Evolutionary conservation across 1,140 invertebrate species (phyloP).

Genomic region (Bacillus rossius): DNA sequence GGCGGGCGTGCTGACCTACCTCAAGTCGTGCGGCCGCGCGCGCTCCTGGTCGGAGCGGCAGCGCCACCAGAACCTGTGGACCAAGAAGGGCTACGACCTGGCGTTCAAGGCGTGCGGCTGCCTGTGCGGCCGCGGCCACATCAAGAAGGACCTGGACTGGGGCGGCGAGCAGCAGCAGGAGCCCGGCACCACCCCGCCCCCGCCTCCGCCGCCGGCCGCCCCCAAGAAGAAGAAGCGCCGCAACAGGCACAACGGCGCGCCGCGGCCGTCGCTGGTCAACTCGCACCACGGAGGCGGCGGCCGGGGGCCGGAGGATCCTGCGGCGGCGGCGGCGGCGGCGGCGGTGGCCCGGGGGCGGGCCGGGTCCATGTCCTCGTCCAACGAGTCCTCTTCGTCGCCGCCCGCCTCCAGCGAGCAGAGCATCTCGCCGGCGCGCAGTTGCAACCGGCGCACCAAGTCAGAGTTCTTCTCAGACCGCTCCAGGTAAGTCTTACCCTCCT

Average conservation of each 20-base stretch:
- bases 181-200: slow-evolving; percentile 17
- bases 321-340: slow-evolving; percentile 27
- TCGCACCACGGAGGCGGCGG: slow-evolving; percentile 33
- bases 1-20: slow-evolving; percentile 75
- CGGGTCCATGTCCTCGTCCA: slow-evolving; percentile 59
- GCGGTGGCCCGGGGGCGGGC: slow-evolving; percentile 38
- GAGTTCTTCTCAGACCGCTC: slow-evolving; percentile 74
- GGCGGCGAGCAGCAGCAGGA: slow-evolving; percentile 51
- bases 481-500: slow-evolving; percentile 51
- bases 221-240: slow-evolving; percentile 70
- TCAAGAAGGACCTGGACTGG: slow-evolving; percentile 94
- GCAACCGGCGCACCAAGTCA: slow-evolving; percentile 53
- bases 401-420: slow-evolving; percentile 62
- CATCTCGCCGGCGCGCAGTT: slow-evolving; percentile 60
- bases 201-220: slow-evolving; percentile 42
- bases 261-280: slow-evolving; percentile 46
- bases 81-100: slow-evolving; percentile 94
- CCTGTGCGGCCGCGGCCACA: slow-evolving; percentile 81
- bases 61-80: slow-evolving; percentile 92
- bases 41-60: slow-evolving; percentile 92
- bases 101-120: slow-evolving; percentile 86
- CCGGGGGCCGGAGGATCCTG: slow-evolving; percentile 11
- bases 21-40: slow-evolving; percentile 84
- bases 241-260: slow-evolving; percentile 55
- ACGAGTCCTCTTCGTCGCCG: slow-evolving; percentile 59